phyloP scores from a whole-genome alignment of 2,888 invertebrate genomes.

The Drosophila falleni region DNA sequence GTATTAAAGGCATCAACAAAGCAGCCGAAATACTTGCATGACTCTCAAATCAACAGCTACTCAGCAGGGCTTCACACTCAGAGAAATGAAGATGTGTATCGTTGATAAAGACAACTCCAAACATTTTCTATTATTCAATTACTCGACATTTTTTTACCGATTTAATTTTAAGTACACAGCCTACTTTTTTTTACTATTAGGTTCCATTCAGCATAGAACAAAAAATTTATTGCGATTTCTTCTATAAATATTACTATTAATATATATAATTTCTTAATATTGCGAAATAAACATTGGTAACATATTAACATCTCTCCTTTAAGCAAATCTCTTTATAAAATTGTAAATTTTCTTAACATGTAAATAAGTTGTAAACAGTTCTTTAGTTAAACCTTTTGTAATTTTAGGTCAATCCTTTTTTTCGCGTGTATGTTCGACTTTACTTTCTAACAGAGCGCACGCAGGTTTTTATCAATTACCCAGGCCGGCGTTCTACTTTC shows the following conservation, averaged over 20 bases:
- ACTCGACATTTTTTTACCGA: neutral
- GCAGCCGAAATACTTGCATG: slow-evolving; percentile 36
- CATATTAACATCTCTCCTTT: no score
- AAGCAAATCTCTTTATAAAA: neutral
- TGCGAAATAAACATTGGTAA: no score
- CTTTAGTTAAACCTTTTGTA: neutral
- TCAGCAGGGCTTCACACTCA: slow-evolving; percentile 26
- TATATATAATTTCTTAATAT: no score
- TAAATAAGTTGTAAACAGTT: neutral
- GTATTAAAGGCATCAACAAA: slow-evolving; percentile 22
- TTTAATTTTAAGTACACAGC: neutral
- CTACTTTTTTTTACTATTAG: neutral
- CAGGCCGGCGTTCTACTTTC: slow-evolving; percentile 67
- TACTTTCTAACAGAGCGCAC: slow-evolving; percentile 74
- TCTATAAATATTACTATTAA: no score
- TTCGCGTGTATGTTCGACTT: slow-evolving; percentile 47
- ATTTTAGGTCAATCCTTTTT: slow-evolving; percentile 4
- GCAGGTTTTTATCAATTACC: slow-evolving; percentile 62
- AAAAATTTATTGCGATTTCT: no score
- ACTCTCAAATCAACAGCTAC: slow-evolving; percentile 28
- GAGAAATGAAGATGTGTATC: neutral
- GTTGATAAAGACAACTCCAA: neutral
- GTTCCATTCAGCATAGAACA: no score
- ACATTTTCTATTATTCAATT: neutral
- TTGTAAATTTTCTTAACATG: neutral